A percentile compares a stretch with the other conserved stretches of the same genome.
These are phyloP conservation scores for Tipula lateralis DNA, from an alignment of 2,888 invertebrate species.

Conservation along the genomic window DNA sequence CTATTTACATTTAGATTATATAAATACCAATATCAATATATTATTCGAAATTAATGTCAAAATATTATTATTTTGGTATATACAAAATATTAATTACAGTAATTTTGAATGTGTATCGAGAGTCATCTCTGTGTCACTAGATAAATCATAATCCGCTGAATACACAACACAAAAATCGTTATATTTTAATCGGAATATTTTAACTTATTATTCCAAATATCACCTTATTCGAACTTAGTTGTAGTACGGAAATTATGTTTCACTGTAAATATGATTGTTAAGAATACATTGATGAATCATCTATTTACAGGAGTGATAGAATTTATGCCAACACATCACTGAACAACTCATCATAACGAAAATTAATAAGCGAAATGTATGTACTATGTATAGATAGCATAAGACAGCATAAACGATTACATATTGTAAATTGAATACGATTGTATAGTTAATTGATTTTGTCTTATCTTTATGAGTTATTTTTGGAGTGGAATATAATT, in stretches of 20 bases:
- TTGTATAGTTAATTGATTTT: background rate
- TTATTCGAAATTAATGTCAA: background rate
- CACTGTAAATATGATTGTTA: background rate
- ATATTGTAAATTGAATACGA: background rate
- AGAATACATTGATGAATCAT: background rate
- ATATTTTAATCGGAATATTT: background rate
- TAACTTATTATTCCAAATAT: background rate
- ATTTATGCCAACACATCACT: background rate
- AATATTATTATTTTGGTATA: background rate
- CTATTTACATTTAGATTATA: background rate
- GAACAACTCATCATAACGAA: background rate
- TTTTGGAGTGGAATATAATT: no score
- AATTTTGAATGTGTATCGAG: background rate
- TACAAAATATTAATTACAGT: background rate
- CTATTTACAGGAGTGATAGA: background rate
- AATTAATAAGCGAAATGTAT: background rate
- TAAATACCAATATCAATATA: background rate
- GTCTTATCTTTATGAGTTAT: background rate
- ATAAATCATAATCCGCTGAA: background rate
- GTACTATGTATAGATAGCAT: background rate
- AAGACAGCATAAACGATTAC: background rate
- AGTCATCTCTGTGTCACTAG: background rate
- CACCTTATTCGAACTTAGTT: background rate
- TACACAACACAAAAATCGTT: background rate
- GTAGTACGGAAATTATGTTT: no score